Conservation (phyloP, 2,113 vertebrate genomes). For the Clarias gariepinus region DNA sequence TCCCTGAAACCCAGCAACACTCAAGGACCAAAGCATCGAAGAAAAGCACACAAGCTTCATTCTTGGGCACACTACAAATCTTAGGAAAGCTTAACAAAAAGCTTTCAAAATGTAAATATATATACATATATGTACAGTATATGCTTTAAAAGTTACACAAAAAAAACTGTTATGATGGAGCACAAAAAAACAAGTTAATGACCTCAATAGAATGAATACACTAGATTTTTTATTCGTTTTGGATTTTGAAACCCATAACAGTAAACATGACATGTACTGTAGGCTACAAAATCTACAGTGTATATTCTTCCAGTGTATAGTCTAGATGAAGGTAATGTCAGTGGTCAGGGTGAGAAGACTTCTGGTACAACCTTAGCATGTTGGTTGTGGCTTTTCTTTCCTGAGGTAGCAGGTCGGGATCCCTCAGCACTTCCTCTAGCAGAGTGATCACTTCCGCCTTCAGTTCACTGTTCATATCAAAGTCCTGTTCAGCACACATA, state of each 20-base stretch:
- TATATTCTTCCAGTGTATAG: background rate
- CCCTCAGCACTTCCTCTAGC: conserved; percentile 90
- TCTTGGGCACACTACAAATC: background rate
- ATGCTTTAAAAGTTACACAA: background rate
- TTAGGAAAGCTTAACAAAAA: background rate
- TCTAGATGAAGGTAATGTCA: background rate
- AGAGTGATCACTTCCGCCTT: conserved; percentile 86
- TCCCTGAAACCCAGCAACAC: background rate
- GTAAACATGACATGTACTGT: background rate
- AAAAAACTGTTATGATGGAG: background rate
- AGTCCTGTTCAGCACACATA: conserved; percentile 77
- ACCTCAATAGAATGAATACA: background rate
- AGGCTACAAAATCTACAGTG: background rate
- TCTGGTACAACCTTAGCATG: conserved; percentile 82
- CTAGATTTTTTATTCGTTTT: background rate
- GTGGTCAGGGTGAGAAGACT: background rate
- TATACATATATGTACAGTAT: no score
- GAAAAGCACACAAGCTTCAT: background rate
- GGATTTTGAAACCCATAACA: background rate
- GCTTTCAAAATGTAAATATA: background rate
- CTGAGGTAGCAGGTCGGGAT: conserved; percentile 92
- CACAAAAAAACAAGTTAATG: background rate
- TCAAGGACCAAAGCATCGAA: background rate
- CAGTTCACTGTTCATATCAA: conserved; percentile 88
- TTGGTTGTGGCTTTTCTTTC: conserved; percentile 94